phyloP scores from a whole-genome alignment of 2,888 invertebrate species.

The Lacanobia oleracea region DNA sequence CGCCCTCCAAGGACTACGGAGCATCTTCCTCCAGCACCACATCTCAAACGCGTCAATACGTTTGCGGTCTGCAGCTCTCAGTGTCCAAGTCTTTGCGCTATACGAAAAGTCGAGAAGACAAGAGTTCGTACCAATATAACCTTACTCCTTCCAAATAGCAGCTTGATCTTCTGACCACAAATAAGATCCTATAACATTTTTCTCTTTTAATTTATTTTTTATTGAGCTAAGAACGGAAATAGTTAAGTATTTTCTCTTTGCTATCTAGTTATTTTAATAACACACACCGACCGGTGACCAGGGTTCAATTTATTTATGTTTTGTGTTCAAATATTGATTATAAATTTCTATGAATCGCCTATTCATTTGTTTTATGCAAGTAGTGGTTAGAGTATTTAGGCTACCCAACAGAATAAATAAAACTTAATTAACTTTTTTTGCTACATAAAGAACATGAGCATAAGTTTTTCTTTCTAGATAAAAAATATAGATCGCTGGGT shows the following conservation, averaged over 20 bases:
- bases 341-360: neutral
- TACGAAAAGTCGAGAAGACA: too few relatives aligned
- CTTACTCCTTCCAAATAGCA: too few relatives aligned
- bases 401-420: neutral
- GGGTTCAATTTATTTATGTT: neutral
- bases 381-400: too few relatives aligned
- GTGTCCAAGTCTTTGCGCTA: too few relatives aligned
- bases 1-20: too few relatives aligned
- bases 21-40: too few relatives aligned
- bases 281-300: neutral
- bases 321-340: neutral
- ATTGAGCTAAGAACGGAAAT: constrained; percentile 8
- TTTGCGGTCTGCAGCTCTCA: too few relatives aligned
- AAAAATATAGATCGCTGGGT: neutral
- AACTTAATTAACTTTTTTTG: neutral
- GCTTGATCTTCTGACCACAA: too few relatives aligned
- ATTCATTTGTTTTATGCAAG: constrained; percentile 1
- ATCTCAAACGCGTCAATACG: too few relatives aligned
- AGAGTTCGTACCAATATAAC: too few relatives aligned
- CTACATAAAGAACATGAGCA: neutral
- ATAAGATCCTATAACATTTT: too few relatives aligned
- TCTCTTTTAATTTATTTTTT: neutral
- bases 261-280: neutral
- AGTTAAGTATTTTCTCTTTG: constrained; percentile 1
- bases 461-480: too few relatives aligned